Evolutionary conservation across 2,113 vertebrate species (phyloP).

Genomic region (Nestor notabilis): DNA sequence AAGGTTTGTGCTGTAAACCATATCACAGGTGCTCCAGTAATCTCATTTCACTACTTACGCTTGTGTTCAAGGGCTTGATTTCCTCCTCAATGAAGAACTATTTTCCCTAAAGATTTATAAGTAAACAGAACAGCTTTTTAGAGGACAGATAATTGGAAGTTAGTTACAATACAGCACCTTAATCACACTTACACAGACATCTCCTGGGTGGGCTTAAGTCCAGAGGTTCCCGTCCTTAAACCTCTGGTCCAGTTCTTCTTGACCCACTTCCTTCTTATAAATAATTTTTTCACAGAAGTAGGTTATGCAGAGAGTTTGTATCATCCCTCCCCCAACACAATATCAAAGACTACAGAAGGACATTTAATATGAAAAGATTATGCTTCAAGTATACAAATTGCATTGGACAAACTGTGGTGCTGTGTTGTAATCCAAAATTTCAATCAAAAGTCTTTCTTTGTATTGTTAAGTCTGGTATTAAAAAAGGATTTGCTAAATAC

Average conservation of each 20-base stretch:
- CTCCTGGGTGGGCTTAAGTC: not conserved
- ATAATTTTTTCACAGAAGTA: not conserved
- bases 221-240: not conserved
- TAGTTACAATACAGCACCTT: not conserved
- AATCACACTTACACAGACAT: not conserved
- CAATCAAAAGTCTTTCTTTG: not conserved
- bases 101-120: not conserved
- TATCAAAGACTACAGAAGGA: not conserved
- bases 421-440: slow-evolving; percentile 39
- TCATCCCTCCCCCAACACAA: not conserved
- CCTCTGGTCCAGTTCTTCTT: not conserved
- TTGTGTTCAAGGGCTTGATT: not conserved
- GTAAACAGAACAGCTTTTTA: not conserved
- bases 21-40: not conserved
- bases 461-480: slow-evolving; percentile 28
- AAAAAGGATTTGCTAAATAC: slow-evolving; percentile 23
- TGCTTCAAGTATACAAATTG: not conserved
- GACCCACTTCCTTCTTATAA: not conserved
- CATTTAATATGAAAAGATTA: slow-evolving; percentile 27
- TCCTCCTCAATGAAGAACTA: not conserved
- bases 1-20: not conserved
- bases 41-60: not conserved
- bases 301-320: not conserved
- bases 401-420: not conserved
- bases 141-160: not conserved